These are phyloP conservation scores for Zoanthus gigantus DNA, from an alignment of 92 coral and sea anemone species.

Conservation along the genomic window DNA sequence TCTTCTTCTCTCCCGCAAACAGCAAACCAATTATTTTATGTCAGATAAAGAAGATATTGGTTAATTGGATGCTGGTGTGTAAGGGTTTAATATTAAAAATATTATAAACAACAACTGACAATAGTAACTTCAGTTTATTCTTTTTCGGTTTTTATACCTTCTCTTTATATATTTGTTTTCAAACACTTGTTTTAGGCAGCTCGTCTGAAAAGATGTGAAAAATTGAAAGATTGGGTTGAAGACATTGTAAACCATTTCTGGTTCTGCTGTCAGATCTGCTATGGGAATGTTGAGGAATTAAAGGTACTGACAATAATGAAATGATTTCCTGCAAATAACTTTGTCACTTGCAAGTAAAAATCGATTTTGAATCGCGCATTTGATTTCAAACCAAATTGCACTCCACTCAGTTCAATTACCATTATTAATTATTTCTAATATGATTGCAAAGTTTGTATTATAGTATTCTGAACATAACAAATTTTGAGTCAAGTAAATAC, in stretches of 20 bases:
- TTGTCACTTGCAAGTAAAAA: not conserved
- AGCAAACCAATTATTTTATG: not conserved
- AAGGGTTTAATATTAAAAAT: not conserved
- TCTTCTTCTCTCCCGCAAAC: not conserved
- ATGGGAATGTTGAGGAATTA: slow-evolving; percentile 57
- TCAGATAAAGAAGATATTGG: not conserved
- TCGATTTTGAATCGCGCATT: not conserved
- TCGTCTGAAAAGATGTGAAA: slow-evolving; percentile 47
- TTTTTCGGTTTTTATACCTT: not conserved
- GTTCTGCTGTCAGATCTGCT: slow-evolving; percentile 52
- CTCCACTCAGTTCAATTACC: too few relatives aligned
- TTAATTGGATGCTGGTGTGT: not conserved
- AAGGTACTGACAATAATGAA: slow-evolving; percentile 41
- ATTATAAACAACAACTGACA: not conserved
- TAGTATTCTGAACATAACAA: slow-evolving; percentile 6
- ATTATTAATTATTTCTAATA: not conserved
- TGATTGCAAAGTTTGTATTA: slow-evolving; percentile 9
- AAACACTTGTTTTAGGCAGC: slow-evolving; percentile 39
- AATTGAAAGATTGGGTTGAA: slow-evolving; percentile 53
- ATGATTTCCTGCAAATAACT: not conserved
- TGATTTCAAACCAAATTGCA: not conserved
- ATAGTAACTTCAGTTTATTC: not conserved
- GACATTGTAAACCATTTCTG: slow-evolving; percentile 69
- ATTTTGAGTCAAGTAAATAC: slow-evolving; percentile 11
- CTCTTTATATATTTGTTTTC: not conserved